These are phyloP conservation scores for Cliona cf. orientalis DNA, from an alignment of 37 sponge, comb jelly and placozoan genomes.

Conservation along the genomic window DNA sequence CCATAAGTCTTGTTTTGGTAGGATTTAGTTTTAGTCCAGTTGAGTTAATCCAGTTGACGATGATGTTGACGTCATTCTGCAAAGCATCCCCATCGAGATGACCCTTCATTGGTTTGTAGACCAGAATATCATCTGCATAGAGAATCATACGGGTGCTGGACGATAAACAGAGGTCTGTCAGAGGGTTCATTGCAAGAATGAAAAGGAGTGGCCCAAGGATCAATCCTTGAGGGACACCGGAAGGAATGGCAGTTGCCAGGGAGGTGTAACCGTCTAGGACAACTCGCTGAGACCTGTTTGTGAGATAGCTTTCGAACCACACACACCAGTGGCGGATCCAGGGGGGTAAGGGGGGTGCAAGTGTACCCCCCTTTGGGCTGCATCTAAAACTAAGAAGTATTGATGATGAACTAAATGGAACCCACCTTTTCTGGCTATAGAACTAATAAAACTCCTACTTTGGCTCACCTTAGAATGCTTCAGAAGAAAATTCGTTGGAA, in stretches of 20 bases:
- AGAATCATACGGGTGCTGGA: neutral
- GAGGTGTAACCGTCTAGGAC: conserved; percentile 18
- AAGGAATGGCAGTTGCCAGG: neutral
- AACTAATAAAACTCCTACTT: neutral
- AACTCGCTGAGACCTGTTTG: no score
- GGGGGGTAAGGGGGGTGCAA: no score
- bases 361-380: no score
- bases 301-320: no score
- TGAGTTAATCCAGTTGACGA: neutral
- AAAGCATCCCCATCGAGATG: neutral
- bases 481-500: no score
- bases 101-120: conserved; percentile 1
- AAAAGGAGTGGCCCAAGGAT: no score
- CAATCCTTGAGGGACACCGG: no score
- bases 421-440: no score
- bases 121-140: conserved; percentile 34
- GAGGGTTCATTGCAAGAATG: conserved; percentile 8
- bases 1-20: conserved; percentile 2
- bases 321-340: no score
- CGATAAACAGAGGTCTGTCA: neutral
- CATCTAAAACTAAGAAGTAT: no score
- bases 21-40: conserved; percentile 3
- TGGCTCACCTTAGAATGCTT: no score
- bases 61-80: conserved; percentile 4
- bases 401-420: no score